Evolutionary conservation across 2,888 invertebrate genomes (phyloP), one percentile per base, ranked within the genome.

Genomic region (Phengaris arion): DNA sequence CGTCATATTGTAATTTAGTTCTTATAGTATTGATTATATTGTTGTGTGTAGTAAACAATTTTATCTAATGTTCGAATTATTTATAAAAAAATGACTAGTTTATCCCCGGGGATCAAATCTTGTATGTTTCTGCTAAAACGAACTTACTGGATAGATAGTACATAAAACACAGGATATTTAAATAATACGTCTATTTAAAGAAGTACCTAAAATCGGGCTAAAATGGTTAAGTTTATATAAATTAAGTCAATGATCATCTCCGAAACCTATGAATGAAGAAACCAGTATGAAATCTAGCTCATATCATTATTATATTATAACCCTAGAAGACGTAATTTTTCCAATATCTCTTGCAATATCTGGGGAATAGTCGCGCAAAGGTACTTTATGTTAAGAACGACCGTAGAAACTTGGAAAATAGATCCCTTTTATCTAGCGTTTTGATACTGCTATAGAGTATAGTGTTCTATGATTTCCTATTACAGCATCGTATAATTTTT

Each of bases 361-460:
- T 12, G 35, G 0, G 64, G 35, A 64, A 64, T 45, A 64, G 64
- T 52, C 52, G 52, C 35, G 64, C 22, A 59, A 22, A 64, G 13
- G 64, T 64, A 59, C 59, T 59, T 15, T 59, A 59, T 12, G 64
- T 64, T 64, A 13, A 64, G 35, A 64, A 45, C 64, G 64, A 64
- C 35, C 64, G 64, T 64, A 64, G 35, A 64, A 64, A 64, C 64
- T 64, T 35, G 12, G 35, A 64, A 12, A 64, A 64, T 64, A 10
- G 35, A 6, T 6, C 64, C 0, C 48, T 64, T 64, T 45, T 64
- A 35, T 64, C 35, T 64, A 64, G 35, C 64, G 64, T 64, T 59
- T 64, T 64, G 64, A 64, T 64, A 64, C 52, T 52, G 22, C 22
- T 22, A 22, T 22, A 22, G 22, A 22, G 22, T 22, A 22, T 64